These are phyloP conservation scores for Papilio polyxenes DNA, from an alignment of 1,140 invertebrate species.

Conservation along the genomic window DNA sequence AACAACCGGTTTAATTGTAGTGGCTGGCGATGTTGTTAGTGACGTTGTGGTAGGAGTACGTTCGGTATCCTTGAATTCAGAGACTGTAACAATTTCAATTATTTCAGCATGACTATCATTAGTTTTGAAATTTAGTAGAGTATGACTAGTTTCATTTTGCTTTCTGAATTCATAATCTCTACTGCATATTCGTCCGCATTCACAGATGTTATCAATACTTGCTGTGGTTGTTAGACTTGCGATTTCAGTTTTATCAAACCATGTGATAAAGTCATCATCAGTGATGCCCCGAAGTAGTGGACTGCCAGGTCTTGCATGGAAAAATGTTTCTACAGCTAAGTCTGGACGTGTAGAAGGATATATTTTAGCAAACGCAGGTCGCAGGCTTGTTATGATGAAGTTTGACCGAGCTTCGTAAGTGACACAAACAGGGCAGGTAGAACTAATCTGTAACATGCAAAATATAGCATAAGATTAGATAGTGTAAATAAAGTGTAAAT, in stretches of 20 bases:
- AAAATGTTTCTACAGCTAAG: conserved; percentile 83
- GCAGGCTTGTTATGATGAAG: conserved; percentile 81
- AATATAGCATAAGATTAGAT: background rate
- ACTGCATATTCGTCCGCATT: conserved; percentile 78
- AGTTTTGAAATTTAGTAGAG: conserved; percentile 29
- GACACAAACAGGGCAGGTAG: conserved; percentile 82
- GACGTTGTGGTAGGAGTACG: background rate
- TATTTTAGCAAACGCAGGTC: conserved; percentile 83
- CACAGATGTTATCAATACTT: conserved; percentile 77
- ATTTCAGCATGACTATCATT: conserved; percentile 35
- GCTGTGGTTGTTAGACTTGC: conserved; percentile 69
- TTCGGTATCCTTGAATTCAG: conserved; percentile 31
- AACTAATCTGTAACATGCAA: conserved; percentile 74
- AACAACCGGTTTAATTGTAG: conserved; percentile 2
- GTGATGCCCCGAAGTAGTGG: conserved; percentile 81
- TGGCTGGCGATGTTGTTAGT: background rate
- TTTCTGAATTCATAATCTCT: conserved; percentile 74
- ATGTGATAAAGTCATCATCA: conserved; percentile 84
- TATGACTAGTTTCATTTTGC: conserved; percentile 44
- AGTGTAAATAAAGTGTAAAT: no score
- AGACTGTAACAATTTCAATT: conserved; percentile 30
- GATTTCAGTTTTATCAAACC: conserved; percentile 82
- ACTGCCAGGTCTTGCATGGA: conserved; percentile 82
- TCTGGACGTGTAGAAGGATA: conserved; percentile 82
- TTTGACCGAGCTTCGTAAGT: conserved; percentile 81